Evolutionary conservation across 2,888 invertebrate genomes (phyloP), one percentile per base, ranked within the genome.

Genomic region (Dicranocentrus wangi): DNA sequence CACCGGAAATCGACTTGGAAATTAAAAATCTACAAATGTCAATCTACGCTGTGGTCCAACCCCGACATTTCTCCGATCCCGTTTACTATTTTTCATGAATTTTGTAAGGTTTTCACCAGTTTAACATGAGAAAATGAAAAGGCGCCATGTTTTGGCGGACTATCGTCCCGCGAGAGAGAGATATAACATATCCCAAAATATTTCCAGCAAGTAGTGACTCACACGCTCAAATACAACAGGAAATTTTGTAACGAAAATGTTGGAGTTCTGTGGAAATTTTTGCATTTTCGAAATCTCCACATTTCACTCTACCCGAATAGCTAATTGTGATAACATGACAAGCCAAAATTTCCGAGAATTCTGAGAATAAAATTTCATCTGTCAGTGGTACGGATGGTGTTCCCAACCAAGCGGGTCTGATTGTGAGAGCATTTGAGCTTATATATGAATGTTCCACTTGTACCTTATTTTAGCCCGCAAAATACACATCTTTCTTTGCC

Each of bases 141-240:
- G 66, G 75, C 65, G 68, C 68, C 76, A 66, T 68, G 58, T 66
- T 76, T 76, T 76, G 76, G 76, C 76, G 76, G 68, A 76, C 76
- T 68, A 39, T 27, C 32, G 15, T 42, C 66, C 76, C 76, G 76
- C 66, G 76, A 76, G 76, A 43, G 15, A 39, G 32, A 32, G 1
- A 8, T 19, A 23, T 28, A 28, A 23, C 13, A 13, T 42, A 7
- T 2, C n/a, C 13, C 21, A 21, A 51, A 3, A 32, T 17, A n/a
- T 8, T n/a, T 17, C 21, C 47, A 47, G 19, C 43, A 27, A 27
- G 2, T 13, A 51, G 39, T 53, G n/a, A n/a, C 15, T 32, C 17
- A 23, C 19, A 61, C n/a, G n/a, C 21, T 27, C 60, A 60, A 60
- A n/a, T n/a, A n/a, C n/a, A n/a, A n/a, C n/a, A n/a, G n/a, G n/a